Evolutionary conservation across 2,888 invertebrate genomes (phyloP), one percentile per base, ranked within the genome.

Genomic region (Anthoptus insignis): DNA sequence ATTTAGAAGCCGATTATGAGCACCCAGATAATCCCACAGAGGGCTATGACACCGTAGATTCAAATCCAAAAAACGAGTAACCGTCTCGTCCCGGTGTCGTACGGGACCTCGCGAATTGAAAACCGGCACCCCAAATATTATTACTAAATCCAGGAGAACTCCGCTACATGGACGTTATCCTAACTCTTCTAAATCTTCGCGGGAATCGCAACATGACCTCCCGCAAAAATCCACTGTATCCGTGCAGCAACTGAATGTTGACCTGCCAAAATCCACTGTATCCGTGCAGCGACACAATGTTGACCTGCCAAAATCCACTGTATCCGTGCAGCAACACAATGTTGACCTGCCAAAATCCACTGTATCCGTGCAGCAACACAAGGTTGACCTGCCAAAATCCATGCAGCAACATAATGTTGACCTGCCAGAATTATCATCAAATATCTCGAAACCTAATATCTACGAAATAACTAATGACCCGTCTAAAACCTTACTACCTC

Each of bases 401-500:
- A n/a, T n/a, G n/a, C n/a, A n/a, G n/a, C n/a, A n/a, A n/a, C n/a
- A n/a, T n/a, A n/a, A n/a, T n/a, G n/a, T n/a, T n/a, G n/a, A n/a
- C n/a, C n/a, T n/a, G n/a, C n/a, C n/a, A 14, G 14, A 50, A 50
- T 34, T 27, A 27, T 27, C 27, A 27, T 27, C 27, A 27, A 27
- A 27, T 27, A 27, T 27, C 8, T 27, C 27, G 27, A 27, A 53
- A 56, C 71, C 13, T 65, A 16, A 29, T 24, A 13, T 73, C 59
- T 52, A 21, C 32, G 8, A 73, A 68, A 52, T 70, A 68, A 2
- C 45, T 9, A 65, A 27, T 13, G 63, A 72, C 39, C 63, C 71
- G 1, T 53, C 64, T 3, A 71, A 72, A 39, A 63, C n/a, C n/a
- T 45, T 67, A 0, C 49, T 73, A 39, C 76, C 73, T n/a, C 66